These are phyloP conservation scores for Bujurquina vittata DNA, from an alignment of 2,113 vertebrate species.

Conservation along the genomic window DNA sequence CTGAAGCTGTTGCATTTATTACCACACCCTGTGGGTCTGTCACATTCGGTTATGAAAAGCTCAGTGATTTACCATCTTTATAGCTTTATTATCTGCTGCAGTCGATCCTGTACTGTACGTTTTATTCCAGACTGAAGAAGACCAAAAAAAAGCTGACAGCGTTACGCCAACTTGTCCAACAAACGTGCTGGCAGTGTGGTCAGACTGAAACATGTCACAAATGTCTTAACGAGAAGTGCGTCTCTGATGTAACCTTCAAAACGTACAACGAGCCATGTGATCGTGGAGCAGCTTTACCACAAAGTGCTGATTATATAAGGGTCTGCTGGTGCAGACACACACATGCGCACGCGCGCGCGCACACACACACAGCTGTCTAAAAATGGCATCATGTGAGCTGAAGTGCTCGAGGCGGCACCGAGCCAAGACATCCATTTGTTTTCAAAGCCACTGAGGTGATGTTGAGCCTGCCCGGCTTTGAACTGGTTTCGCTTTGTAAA, in stretches of 20 bases:
- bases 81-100: background rate
- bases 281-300: background rate
- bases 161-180: background rate
- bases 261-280: background rate
- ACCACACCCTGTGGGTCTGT: background rate
- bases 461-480: background rate
- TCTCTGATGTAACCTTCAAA: background rate
- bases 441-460: background rate
- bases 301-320: constrained; percentile 32
- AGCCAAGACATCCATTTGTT: constrained; percentile 44
- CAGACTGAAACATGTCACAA: background rate
- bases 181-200: background rate
- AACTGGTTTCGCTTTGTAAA: constrained; percentile 11
- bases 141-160: background rate
- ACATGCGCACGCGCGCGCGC: background rate
- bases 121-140: too few relatives aligned
- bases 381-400: constrained; percentile 50
- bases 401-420: constrained; percentile 8
- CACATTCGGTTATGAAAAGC: background rate
- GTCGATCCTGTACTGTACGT: background rate
- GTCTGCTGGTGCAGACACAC: background rate
- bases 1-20: background rate
- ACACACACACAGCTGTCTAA: constrained; percentile 26
- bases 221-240: accelerated
- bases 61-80: background rate